Evolutionary conservation across 2,113 vertebrate genomes (phyloP).

Genomic region (Mobula hypostoma): DNA sequence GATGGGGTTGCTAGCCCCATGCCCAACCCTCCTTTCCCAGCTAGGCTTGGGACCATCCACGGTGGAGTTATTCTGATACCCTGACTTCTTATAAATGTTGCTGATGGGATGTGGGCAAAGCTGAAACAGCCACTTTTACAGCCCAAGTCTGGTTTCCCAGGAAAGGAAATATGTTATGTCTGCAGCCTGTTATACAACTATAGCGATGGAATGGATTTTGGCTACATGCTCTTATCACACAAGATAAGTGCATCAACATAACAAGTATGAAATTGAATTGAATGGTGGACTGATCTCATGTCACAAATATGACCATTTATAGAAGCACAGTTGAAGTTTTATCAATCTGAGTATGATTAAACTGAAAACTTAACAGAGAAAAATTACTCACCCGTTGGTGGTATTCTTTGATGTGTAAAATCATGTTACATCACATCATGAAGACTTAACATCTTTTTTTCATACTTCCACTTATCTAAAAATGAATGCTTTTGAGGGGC

Average conservation of each 20-base stretch:
- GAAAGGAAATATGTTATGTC: background rate
- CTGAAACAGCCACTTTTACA: background rate
- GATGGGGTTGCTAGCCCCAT: no score
- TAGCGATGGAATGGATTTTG: background rate
- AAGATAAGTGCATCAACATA: background rate
- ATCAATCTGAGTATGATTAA: background rate
- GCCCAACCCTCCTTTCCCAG: no score
- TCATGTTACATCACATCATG: background rate
- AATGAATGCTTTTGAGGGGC: background rate
- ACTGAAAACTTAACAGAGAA: background rate
- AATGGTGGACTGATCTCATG: constrained; percentile 9
- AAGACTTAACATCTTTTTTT: background rate
- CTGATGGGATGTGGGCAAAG: background rate
- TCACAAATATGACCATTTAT: background rate
- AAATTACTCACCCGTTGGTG: background rate
- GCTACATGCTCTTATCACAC: background rate
- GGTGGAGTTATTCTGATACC: background rate
- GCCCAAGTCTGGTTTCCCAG: background rate
- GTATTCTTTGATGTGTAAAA: background rate
- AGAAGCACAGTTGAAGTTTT: constrained; percentile 11
- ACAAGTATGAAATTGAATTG: constrained; percentile 29
- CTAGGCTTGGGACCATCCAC: no score
- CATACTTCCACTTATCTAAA: background rate
- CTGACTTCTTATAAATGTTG: background rate
- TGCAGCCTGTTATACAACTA: background rate